Conservation (phyloP, 1,140 invertebrate species). For the Atta colombica region DNA sequence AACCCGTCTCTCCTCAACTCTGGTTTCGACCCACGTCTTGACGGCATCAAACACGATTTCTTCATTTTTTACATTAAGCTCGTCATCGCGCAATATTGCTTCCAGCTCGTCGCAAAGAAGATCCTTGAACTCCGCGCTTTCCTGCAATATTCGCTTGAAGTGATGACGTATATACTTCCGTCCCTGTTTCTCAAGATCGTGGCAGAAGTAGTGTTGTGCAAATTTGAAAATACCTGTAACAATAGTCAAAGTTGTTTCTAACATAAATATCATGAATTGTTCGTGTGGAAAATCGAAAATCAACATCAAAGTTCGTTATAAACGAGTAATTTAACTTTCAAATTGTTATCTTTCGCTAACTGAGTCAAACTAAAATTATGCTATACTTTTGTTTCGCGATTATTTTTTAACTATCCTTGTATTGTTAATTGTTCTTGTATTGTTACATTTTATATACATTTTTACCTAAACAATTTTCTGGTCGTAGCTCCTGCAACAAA, state of each 20-base stretch:
- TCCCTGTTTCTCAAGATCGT: slow-evolving; percentile 90
- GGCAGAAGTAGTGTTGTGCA: slow-evolving; percentile 90
- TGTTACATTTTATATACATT: not conserved
- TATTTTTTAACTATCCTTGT: not conserved
- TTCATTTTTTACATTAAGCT: slow-evolving; percentile 91
- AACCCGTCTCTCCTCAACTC: slow-evolving; percentile 85
- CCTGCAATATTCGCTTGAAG: slow-evolving; percentile 90
- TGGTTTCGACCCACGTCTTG: slow-evolving; percentile 88
- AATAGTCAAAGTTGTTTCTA: not conserved
- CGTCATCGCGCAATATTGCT: slow-evolving; percentile 91
- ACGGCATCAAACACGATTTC: slow-evolving; percentile 90
- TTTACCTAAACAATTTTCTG: slow-evolving; percentile 92
- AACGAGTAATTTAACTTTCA: slow-evolving; percentile 5
- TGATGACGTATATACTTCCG: slow-evolving; percentile 91
- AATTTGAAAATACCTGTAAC: slow-evolving; percentile 89
- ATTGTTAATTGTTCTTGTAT: not conserved
- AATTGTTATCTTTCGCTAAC: not conserved
- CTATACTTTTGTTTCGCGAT: not conserved
- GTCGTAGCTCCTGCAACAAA: slow-evolving; percentile 88
- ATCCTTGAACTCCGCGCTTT: slow-evolving; percentile 91
- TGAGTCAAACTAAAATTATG: not conserved
- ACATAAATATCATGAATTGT: slow-evolving; percentile 12
- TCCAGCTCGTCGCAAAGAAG: slow-evolving; percentile 90
- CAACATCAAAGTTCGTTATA: slow-evolving; percentile 4
- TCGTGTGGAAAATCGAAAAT: slow-evolving; percentile 65